Base-by-base conservation (phyloP, 2,797 vertebrate species). In the Pangasius sanitwongsei region DNA sequence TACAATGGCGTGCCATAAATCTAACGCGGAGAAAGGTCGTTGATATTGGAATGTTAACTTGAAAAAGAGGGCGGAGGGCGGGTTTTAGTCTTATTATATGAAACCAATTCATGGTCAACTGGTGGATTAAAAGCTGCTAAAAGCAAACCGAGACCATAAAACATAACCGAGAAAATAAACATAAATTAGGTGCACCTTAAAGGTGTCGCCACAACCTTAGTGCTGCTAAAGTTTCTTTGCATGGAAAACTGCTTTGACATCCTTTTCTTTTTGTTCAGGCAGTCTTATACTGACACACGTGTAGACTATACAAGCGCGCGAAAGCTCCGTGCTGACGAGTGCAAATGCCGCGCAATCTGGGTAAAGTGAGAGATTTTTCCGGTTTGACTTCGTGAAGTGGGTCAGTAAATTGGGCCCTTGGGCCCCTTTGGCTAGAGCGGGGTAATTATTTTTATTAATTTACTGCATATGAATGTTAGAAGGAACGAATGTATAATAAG, bases 1-100 rank as follows among this genome's bases (percentile, higher is more conserved):
- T 90, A 90, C 89, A 91, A 70, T 86, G 55, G 72, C 89, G 80
- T 63, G 63, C 78, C 89, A 92, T 93, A 93, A 93, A 93, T 92
- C 90, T 88, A 61, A 77, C 67, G 82, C 67, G 86, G 50, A 85
- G 88, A 90, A 91, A 92, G 92, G 92, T 90, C 89, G 88, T 31
- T 53, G 86, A 88, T 87, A 70, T 25, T 67, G 88, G 89, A 89
- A 86, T 85, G 88, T 88, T 90, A 63, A 88, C 86, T 87, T 63
- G 28, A 57, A 83, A 86, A 89, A 65, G 74, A 77, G 61, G 55
- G 55, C 59, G 6, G 72, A 82, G 9, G 12, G 31, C 31, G 78
- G 48, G 74, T 87, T 83, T 83, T 75, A 55, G 53, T 57, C 61
- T 63, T 83, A 69, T 67, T 86, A 67, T 50, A 67, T 11, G 16